A percentile compares a stretch with the other conserved stretches of the same genome.
These are phyloP conservation scores for Thalassophryne amazonica DNA, from an alignment of 2,797 vertebrate genomes.

Conservation along the genomic window DNA sequence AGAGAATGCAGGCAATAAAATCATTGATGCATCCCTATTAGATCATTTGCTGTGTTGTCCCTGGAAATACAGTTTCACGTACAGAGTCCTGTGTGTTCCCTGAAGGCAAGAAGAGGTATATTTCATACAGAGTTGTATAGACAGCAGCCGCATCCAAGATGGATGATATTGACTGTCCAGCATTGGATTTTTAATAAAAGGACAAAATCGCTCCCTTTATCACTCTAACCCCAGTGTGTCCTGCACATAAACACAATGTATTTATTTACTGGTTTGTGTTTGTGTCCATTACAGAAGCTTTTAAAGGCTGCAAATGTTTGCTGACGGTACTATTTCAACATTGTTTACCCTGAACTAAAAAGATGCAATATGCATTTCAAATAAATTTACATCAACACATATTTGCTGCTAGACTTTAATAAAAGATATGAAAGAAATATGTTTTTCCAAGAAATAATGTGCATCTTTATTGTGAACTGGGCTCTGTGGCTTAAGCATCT, in stretches of 20 bases:
- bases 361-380: not conserved
- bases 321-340: not conserved
- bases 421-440: not conserved
- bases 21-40: not conserved
- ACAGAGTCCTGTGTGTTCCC: not conserved
- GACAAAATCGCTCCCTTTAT: slow-evolving; percentile 9
- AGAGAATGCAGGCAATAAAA: not conserved
- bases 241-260: not conserved
- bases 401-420: not conserved
- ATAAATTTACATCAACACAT: no score
- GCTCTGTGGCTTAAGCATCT: not conserved
- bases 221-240: not conserved
- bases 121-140: not conserved
- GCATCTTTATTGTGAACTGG: not conserved
- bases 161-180: slow-evolving; percentile 9
- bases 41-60: not conserved
- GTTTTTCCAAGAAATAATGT: not conserved
- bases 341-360: not conserved
- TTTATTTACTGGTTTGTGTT: not conserved
- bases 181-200: slow-evolving; percentile 39
- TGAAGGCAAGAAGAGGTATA: not conserved
- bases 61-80: not conserved
- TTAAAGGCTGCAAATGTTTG: not conserved
- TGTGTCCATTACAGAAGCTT: not conserved
- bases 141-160: not conserved